Evolutionary conservation across 2,797 vertebrate genomes (phyloP).

Genomic region (Myripristis murdjan): DNA sequence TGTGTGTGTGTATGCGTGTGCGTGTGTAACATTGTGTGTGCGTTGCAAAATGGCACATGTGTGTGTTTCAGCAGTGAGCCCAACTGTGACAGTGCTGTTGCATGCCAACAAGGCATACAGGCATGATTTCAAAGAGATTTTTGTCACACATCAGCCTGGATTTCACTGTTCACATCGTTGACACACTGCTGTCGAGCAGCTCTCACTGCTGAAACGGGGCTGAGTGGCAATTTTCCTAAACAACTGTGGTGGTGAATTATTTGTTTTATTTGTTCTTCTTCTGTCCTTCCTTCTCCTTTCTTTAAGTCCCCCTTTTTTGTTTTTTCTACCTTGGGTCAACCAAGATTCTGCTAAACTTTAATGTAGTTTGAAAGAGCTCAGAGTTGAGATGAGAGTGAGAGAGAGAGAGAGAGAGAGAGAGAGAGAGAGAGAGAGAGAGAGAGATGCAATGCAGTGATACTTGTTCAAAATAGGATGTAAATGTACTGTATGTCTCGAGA

Average conservation of each 20-base stretch:
- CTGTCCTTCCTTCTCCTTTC: not conserved
- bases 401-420: not conserved
- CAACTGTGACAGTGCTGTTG: conserved; percentile 9
- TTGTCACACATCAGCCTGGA: conserved; percentile 10
- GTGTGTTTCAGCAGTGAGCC: conserved; percentile 50
- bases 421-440: not conserved
- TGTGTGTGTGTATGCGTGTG: conserved; percentile 36
- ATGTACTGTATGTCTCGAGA: too few species aligned
- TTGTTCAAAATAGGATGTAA: too few species aligned
- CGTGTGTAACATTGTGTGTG: conserved; percentile 6
- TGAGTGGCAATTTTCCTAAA: conserved; percentile 47
- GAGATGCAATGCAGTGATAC: too few species aligned
- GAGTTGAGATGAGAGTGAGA: conserved; percentile 14
- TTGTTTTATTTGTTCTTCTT: not conserved
- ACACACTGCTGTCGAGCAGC: conserved; percentile 27
- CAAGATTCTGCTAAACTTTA: conserved; percentile 3
- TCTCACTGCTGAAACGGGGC: conserved; percentile 38
- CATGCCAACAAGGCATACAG: conserved; percentile 1
- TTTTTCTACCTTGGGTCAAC: not conserved
- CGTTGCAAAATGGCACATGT: conserved; percentile 30
- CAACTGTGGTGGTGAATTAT: conserved; percentile 36
- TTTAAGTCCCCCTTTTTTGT: not conserved
- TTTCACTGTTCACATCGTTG: conserved; percentile 5
- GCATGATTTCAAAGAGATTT: not conserved
- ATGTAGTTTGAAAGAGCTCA: conserved; percentile 13